Conservation (phyloP, 2,888 invertebrate genomes). For the Lepidonotus clava region DNA sequence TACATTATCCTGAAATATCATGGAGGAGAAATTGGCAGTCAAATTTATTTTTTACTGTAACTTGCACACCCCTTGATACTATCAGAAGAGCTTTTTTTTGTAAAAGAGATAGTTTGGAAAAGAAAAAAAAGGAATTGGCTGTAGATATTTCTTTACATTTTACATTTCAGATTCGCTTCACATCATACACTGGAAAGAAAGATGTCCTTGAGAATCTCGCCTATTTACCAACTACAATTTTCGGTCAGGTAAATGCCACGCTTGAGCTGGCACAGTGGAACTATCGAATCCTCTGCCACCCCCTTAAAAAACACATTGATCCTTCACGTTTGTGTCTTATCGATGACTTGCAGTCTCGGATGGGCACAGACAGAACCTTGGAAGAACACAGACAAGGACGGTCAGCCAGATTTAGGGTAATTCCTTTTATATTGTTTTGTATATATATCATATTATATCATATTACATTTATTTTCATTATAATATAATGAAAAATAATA, state of each 20-base stretch:
- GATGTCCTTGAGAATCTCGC: slow-evolving; percentile 63
- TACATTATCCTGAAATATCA: too few species aligned
- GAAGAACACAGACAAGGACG: background rate
- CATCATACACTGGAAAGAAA: slow-evolving; percentile 70
- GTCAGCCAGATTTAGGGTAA: slow-evolving; percentile 15
- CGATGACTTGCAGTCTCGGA: slow-evolving; percentile 68
- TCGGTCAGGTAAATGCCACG: slow-evolving; percentile 62
- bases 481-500: too few species aligned
- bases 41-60: too few species aligned
- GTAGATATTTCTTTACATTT: too few species aligned
- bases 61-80: too few species aligned
- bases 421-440: background rate
- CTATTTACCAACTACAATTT: slow-evolving; percentile 72
- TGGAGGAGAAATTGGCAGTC: too few species aligned
- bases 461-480: background rate
- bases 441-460: background rate
- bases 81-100: too few species aligned
- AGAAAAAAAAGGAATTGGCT: too few species aligned
- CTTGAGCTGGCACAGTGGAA: slow-evolving; percentile 58
- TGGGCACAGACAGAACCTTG: slow-evolving; percentile 25
- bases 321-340: slow-evolving; percentile 60
- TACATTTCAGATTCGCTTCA: slow-evolving; percentile 63
- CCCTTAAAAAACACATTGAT: slow-evolving; percentile 61
- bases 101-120: too few species aligned
- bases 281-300: slow-evolving; percentile 70